Evolutionary conservation across 2,888 invertebrate species (phyloP), one percentile per base, ranked within the genome.

Genomic region (Ethmia dodecea): DNA sequence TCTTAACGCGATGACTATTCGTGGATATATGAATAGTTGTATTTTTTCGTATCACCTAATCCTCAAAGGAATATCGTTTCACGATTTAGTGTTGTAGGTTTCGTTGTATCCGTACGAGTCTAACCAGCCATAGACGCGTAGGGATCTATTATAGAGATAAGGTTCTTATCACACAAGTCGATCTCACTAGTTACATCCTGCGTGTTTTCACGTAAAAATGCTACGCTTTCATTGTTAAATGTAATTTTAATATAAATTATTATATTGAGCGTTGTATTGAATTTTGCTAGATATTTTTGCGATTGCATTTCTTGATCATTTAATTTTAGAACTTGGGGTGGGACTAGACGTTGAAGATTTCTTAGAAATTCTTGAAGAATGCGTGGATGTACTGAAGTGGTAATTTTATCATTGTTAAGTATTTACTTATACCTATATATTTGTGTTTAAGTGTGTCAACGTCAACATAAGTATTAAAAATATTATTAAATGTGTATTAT

Each of bases 41-140:
- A 60, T 59, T 55, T 57, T 60, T 62, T 60, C 54, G 54, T 48
- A 43, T 62, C 56, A 58, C 44, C 37, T 41, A 45, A 37, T 35
- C 35, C 32, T 44, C 13, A 37, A 37, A 38, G 33, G 33, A 42
- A 31, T 46, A 40, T 44, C 29, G 44, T 47, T 48, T 52, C 45
- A 45, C 37, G 33, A 29, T 33, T 16, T 28, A 35, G 14, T 28
- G 20, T 40, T 48, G 41, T 36, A 40, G 35, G 36, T 33, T 58
- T 59, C 54, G 52, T 55, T 52, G 49, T 61, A 65, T 70, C 69
- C 75, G 55, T 75, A 68, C 67, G 79, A 51, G 69, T 75, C 78
- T 80, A 79, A 75, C 83, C 83, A 81, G 84, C 81, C 79, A 78
- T 75, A 74, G 79, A 67, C 69, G 60, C 73, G 70, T 70, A 73